These are phyloP conservation scores for Harlomillsia oculata DNA, from an alignment of 1,140 invertebrate genomes.

Conservation along the genomic window DNA sequence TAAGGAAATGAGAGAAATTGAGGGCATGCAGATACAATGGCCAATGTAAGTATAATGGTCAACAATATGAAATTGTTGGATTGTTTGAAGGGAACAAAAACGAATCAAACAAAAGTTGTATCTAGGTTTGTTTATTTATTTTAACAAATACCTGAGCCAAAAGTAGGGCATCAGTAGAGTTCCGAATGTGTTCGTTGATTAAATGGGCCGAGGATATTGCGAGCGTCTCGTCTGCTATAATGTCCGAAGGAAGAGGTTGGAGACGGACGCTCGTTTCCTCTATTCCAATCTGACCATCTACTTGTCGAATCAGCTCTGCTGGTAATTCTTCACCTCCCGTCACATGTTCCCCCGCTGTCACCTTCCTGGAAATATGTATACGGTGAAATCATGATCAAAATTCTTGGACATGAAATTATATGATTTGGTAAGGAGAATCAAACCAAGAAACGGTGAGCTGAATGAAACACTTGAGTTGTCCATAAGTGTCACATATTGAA, in stretches of 20 bases:
- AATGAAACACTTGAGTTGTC: constrained; percentile 47
- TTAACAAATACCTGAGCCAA: constrained; percentile 34
- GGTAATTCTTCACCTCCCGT: constrained; percentile 45
- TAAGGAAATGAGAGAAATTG: no score
- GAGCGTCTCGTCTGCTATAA: constrained; percentile 47
- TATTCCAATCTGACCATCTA: constrained; percentile 46
- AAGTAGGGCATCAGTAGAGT: constrained; percentile 20
- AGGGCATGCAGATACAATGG: no score
- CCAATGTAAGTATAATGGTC: no score
- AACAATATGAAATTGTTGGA: not conserved
- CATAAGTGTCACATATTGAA: constrained; percentile 43
- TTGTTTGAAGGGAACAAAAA: not conserved
- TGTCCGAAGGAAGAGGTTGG: constrained; percentile 26
- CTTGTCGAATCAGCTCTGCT: constrained; percentile 44
- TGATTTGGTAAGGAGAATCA: constrained; percentile 31
- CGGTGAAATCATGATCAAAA: not conserved
- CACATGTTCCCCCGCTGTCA: constrained; percentile 43
- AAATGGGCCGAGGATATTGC: constrained; percentile 47
- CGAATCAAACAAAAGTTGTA: not conserved
- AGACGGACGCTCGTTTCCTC: constrained; percentile 43
- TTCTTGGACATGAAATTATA: constrained; percentile 1
- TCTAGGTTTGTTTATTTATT: not conserved
- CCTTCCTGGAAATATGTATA: constrained; percentile 38
- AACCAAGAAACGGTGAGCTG: constrained; percentile 47
- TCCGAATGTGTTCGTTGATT: constrained; percentile 36